Conservation (phyloP, 35 echinoderm and acorn worm species). For the Strongylocentrotus purpuratus region DNA sequence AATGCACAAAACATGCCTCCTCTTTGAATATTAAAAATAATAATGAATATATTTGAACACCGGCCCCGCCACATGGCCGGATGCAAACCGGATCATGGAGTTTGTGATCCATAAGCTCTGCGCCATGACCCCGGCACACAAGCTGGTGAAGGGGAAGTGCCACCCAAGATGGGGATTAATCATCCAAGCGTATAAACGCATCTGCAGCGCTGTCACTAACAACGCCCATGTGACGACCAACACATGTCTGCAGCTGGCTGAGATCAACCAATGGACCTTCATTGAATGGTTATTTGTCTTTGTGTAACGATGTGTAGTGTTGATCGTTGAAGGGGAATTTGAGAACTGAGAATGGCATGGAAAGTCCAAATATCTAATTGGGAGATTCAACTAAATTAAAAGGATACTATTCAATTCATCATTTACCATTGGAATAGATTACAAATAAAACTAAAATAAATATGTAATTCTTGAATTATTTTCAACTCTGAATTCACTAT, state of each 20-base stretch:
- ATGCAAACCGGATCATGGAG: slow-evolving; percentile 62
- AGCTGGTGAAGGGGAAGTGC: not conserved
- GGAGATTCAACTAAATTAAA: too few relatives aligned
- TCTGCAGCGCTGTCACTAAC: not conserved
- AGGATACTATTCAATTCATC: too few relatives aligned
- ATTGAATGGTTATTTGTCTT: slow-evolving; percentile 67
- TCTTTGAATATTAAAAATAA: not conserved
- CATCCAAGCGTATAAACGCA: slow-evolving; percentile 57
- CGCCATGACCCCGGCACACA: not conserved
- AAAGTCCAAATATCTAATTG: too few relatives aligned
- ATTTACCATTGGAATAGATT: too few relatives aligned
- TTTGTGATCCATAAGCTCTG: slow-evolving; percentile 67
- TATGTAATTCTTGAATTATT: too few relatives aligned
- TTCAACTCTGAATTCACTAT: too few relatives aligned
- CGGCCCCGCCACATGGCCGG: slow-evolving; percentile 54
- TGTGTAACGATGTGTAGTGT: too few relatives aligned
- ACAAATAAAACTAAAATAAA: too few relatives aligned
- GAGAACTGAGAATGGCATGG: too few relatives aligned
- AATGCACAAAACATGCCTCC: too few relatives aligned
- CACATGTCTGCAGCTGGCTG: slow-evolving; percentile 41
- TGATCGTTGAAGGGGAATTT: too few relatives aligned
- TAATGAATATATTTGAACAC: not conserved
- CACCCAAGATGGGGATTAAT: slow-evolving; percentile 41
- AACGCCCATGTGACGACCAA: slow-evolving; percentile 3
- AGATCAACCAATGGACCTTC: slow-evolving; percentile 60